phyloP scores from a whole-genome alignment of 2,113 vertebrate genomes.

The Myodes glareolus region DNA sequence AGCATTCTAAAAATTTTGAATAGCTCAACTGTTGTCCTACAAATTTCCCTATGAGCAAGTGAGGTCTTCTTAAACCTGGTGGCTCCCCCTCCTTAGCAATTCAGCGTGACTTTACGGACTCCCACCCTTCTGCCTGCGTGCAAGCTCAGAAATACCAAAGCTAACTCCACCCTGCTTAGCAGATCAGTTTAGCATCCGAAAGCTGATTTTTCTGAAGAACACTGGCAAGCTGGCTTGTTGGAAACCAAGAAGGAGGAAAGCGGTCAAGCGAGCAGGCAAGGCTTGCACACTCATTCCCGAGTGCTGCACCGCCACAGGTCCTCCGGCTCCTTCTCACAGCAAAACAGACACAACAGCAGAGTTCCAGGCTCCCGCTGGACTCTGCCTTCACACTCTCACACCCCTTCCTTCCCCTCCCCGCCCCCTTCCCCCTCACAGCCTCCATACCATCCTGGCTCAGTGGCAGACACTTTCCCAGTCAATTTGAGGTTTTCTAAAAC shows the following conservation, averaged over 20 bases:
- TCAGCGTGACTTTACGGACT: fast-evolving
- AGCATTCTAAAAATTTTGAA: slow-evolving; percentile 80
- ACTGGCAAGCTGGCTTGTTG: slow-evolving; percentile 58
- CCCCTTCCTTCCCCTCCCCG: too few relatives aligned
- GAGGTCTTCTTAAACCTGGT: not conserved
- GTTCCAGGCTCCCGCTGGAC: not conserved
- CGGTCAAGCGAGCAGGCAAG: slow-evolving; percentile 59
- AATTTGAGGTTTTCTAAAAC: not conserved
- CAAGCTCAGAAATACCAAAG: slow-evolving; percentile 12
- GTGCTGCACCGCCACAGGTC: not conserved
- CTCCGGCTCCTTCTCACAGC: slow-evolving; percentile 79
- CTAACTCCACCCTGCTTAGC: slow-evolving; percentile 55
- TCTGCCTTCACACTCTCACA: not conserved
- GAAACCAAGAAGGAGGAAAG: slow-evolving; percentile 59
- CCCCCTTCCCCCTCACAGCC: not conserved
- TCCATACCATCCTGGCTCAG: slow-evolving; percentile 41
- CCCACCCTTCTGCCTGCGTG: not conserved
- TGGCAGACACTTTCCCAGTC: not conserved
- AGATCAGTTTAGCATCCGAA: slow-evolving; percentile 33
- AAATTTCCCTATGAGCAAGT: not conserved
- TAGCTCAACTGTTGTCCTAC: slow-evolving; percentile 67
- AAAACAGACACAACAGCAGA: slow-evolving; percentile 66
- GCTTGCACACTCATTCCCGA: slow-evolving; percentile 39
- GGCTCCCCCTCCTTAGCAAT: slow-evolving; percentile 29
- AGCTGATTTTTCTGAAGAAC: slow-evolving; percentile 49